Base-by-base conservation (phyloP, 2,797 vertebrate genomes). In the Myoxocephalus aenaeus region DNA sequence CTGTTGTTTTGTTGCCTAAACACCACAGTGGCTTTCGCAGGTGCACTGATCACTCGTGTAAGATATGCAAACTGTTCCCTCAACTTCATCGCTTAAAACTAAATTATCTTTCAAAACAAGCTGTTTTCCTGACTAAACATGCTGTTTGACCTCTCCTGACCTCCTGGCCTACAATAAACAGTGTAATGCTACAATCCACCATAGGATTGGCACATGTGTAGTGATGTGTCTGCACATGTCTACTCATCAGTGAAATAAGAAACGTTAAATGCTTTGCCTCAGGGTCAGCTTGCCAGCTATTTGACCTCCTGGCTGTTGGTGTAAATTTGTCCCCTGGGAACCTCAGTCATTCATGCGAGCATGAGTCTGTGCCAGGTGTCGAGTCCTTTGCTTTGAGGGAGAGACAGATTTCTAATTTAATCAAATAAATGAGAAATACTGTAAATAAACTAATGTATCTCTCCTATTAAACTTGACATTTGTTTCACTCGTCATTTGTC, bases 211-310 rank as follows among this genome's bases (percentile, higher is more conserved):
- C 67, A 44, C 32, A 22, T 0, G 7, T 50, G 57, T 27, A 44
- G 61, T 62, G 54, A 65, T 27, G 25, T 27, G 25, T 27, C 25
- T 27, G 25, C 2, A 27, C 25, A 27, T 27, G 25, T 79, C 63
- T 64, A 80, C 73, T 78, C 86, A 78, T 76, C 53, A 64, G 89
- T 81, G 85, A 81, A 85, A 87, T 81, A 48, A 77, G 63, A 73
- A 50, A 56, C 57, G 53, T 80, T 14, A 59, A 8, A 66, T 44
- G 42, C 25, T 32, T 48, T 65, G 54, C 34, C 27, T 14, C 3
- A 0, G 53, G 25, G 34, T 27, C 18, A 9, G 62, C 27, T 70
- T 42, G 44, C 46, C 65, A 71, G 75, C 40, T 7, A 34, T 69
- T 67, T 0, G 2, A n/a, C 15, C 50, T 70, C 56, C 38, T 38